These are phyloP conservation scores for Patiria miniata DNA, from an alignment of 35 echinoderm and acorn worm species.

Conservation along the genomic window DNA sequence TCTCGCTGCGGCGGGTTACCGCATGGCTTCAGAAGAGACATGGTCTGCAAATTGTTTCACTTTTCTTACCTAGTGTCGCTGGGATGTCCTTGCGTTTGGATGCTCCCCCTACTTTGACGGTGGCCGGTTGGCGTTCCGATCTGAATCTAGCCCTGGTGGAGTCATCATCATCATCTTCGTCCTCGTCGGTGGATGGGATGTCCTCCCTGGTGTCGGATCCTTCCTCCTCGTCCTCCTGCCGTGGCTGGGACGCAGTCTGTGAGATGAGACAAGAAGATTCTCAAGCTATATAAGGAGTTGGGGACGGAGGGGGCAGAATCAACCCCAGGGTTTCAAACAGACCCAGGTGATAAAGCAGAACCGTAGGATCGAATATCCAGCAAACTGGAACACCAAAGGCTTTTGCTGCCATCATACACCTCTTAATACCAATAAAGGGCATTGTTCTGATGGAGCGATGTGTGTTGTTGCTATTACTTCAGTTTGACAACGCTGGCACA, in stretches of 20 bases:
- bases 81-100: constrained; percentile 36
- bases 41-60: too few relatives aligned
- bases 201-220: constrained; percentile 7
- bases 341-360: too few relatives aligned
- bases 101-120: not conserved
- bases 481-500: too few relatives aligned
- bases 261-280: not conserved
- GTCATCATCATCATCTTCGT: constrained; percentile 30
- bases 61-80: constrained; percentile 36
- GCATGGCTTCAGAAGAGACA: too few relatives aligned
- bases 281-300: not conserved
- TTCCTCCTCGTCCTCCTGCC: constrained; percentile 7
- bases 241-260: not conserved
- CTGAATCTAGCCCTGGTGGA: constrained; percentile 32
- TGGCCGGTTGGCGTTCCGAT: constrained; percentile 16
- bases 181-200: not conserved
- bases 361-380: too few relatives aligned
- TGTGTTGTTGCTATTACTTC: too few relatives aligned
- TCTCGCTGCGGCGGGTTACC: too few relatives aligned
- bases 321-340: too few relatives aligned
- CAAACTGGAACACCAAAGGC: too few relatives aligned
- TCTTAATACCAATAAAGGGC: too few relatives aligned
- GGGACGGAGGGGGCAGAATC: not conserved
- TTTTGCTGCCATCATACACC: too few relatives aligned
- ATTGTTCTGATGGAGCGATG: too few relatives aligned